A percentile compares a stretch with the other conserved stretches of the same genome.
phyloP scores from a whole-genome alignment of 2,888 invertebrate genomes.

The Xylota sylvarum region DNA sequence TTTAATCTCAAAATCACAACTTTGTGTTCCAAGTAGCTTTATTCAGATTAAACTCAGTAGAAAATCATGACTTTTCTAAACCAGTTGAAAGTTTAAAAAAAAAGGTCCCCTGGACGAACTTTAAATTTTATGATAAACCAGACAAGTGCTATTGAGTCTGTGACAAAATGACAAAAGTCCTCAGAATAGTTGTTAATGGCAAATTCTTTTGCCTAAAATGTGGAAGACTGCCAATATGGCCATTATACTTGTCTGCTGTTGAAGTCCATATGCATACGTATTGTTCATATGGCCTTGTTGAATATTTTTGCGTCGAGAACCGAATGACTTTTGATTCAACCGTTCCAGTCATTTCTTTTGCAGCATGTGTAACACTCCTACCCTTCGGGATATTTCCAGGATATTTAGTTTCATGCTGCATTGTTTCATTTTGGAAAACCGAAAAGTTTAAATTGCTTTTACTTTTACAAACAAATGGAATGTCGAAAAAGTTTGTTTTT shows the following conservation, averaged over 20 bases:
- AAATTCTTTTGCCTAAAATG: no score
- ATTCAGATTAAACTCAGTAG: no score
- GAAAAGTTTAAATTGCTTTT: constrained; percentile 33
- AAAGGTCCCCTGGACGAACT: no score
- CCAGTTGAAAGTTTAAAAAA: no score
- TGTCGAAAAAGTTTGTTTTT: background rate
- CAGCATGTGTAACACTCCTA: background rate
- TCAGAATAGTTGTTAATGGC: background rate
- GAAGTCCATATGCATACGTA: no score
- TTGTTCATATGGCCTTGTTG: background rate
- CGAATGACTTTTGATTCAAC: background rate
- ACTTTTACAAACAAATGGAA: background rate
- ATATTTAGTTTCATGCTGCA: background rate
- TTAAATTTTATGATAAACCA: no score
- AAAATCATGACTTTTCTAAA: no score
- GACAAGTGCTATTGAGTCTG: background rate
- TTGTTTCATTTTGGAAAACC: constrained; percentile 7
- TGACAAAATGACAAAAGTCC: background rate
- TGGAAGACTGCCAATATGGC: background rate
- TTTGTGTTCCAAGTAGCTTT: no score
- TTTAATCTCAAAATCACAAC: no score
- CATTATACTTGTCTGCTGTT: background rate
- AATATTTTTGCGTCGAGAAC: background rate
- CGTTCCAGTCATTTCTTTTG: background rate
- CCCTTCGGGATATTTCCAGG: background rate